phyloP scores from a whole-genome alignment of 2,888 invertebrate genomes.

The Rhabditophanes sp. region DNA sequence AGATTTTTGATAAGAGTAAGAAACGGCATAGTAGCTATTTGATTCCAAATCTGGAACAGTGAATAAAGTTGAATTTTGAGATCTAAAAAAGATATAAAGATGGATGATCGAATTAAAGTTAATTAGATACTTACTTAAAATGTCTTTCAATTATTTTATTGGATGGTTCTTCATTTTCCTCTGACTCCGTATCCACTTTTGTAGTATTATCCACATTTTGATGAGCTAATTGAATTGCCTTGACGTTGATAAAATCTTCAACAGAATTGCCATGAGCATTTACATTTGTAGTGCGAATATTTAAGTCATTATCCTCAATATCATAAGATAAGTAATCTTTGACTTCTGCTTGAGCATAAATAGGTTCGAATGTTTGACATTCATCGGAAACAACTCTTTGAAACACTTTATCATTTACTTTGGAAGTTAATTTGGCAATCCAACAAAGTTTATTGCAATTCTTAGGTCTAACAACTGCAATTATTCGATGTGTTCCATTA shows the following conservation, averaged over 20 bases:
- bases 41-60: constrained; percentile 22
- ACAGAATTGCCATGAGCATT: constrained; percentile 4
- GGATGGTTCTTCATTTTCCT: no score
- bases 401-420: constrained; percentile 10
- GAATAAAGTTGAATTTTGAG: no score
- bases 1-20: constrained; percentile 32
- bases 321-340: constrained; percentile 15
- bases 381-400: constrained; percentile 14
- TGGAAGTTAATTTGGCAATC: constrained; percentile 11
- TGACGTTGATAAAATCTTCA: constrained; percentile 1
- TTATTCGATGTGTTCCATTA: constrained; percentile 22
- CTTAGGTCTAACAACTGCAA: constrained; percentile 32
- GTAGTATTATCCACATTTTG: no score
- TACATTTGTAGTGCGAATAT: constrained; percentile 13
- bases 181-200: no score
- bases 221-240: no score
- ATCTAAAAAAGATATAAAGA: no score
- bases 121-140: no score
- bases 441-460: constrained; percentile 39
- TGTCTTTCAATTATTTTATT: no score
- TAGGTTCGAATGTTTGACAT: constrained; percentile 23
- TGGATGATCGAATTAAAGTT: no score
- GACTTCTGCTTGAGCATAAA: constrained; percentile 11
- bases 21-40: constrained; percentile 29
- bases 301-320: constrained; percentile 4